These are phyloP conservation scores for Balanococcus diminutus DNA, from an alignment of 2,888 invertebrate species.

Conservation along the genomic window DNA sequence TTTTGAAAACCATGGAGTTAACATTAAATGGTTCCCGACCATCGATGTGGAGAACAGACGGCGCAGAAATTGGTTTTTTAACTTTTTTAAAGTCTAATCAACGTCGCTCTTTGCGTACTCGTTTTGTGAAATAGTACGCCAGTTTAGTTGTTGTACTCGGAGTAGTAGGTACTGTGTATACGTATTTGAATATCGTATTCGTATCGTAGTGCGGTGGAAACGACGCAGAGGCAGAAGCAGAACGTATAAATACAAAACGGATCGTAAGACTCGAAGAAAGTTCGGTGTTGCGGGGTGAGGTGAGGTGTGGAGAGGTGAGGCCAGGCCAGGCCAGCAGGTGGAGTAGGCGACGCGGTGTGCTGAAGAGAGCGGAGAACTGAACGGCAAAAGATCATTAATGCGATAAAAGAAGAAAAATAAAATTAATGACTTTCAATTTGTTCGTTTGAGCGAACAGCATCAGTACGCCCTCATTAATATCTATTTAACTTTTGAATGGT, in stretches of 20 bases:
- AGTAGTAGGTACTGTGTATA: too few relatives aligned
- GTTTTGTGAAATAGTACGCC: too few relatives aligned
- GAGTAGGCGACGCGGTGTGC: not conserved
- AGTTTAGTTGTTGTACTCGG: too few relatives aligned
- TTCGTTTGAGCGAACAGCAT: constrained; percentile 53
- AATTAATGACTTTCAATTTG: constrained; percentile 54
- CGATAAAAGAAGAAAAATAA: constrained; percentile 50
- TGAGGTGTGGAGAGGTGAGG: not conserved
- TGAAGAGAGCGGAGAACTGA: not conserved
- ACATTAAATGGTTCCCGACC: too few relatives aligned
- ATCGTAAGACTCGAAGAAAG: not conserved
- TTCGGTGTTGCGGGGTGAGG: not conserved
- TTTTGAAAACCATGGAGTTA: too few relatives aligned
- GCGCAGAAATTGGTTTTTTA: too few relatives aligned
- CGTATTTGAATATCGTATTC: too few relatives aligned
- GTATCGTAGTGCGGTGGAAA: too few relatives aligned
- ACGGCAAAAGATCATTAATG: constrained; percentile 45
- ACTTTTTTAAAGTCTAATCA: too few relatives aligned
- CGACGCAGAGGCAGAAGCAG: not conserved
- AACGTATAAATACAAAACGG: too few relatives aligned
- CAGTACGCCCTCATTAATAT: constrained; percentile 54
- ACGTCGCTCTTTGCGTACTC: too few relatives aligned
- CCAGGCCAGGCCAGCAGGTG: not conserved
- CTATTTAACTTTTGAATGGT: constrained; percentile 55
- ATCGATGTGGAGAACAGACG: too few relatives aligned